Base-by-base conservation (phyloP, 1,140 invertebrate genomes). In the Euborellia annulipes region DNA sequence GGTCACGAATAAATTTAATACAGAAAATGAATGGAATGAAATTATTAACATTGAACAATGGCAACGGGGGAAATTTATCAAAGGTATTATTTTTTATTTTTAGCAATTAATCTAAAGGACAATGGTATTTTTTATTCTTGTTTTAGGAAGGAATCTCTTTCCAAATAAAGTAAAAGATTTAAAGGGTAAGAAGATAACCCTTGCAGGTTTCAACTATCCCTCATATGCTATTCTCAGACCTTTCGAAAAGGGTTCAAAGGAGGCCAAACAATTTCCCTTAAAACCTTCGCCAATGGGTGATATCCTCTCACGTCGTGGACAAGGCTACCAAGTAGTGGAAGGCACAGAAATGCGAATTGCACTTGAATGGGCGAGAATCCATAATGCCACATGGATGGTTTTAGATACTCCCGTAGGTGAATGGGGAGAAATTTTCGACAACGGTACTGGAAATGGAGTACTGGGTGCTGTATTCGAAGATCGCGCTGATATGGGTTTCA, bases 371-470 rank as follows among this genome's bases (percentile, higher is more conserved):
- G 58, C 55, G 38, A 50, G 49, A 41, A 39, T 41, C 7, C 49
- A 53, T 42, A 68, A 70, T 51, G 72, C 68, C 30, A 61, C 64
- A 0, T 51, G 66, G 17, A 55, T 63, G 51, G 55, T 72, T 23
- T 52, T 72, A 14, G 59, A 65, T 40, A 66, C 69, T 43, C 63
- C 70, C 42, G 56, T 57, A 19, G 58, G 67, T 19, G 56, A 70
- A 54, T 76, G 72, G 72, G 72, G 72, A 3, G 65, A 70, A 49
- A 67, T 73, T 43, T 72, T 64, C 50, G 64, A 69, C 14, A 75
- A 76, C 51, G 57, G 64, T 44, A 70, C 70, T 7, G 72, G 16
- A 32, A 36, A 16, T 46, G 51, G 48, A 3, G 58, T 74, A 21
- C 49, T 73, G 21, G 72, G 73, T n/a, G 69, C 66, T 52, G 58